Evolutionary conservation across 64 coral and sea anemone species (phyloP).

Genomic region (Platygyra sinensis): DNA sequence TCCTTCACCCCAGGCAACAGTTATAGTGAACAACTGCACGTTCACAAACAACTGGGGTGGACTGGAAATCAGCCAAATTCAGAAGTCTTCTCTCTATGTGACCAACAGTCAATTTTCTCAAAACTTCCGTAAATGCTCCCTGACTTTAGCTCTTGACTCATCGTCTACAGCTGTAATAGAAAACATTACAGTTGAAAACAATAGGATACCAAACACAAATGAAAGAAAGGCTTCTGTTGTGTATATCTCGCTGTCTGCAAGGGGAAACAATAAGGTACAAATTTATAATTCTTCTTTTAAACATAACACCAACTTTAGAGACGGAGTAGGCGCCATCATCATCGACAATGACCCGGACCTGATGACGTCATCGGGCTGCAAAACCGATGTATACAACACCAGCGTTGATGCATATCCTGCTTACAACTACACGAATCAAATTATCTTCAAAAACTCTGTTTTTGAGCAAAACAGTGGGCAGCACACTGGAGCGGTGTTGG

Average conservation of each 20-base stretch:
- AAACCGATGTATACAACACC: neutral
- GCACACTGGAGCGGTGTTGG: neutral
- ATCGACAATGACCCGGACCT: neutral
- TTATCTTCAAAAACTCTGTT: neutral
- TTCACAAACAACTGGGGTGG: neutral
- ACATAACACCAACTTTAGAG: neutral
- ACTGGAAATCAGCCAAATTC: neutral
- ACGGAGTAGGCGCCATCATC: conserved; percentile 9
- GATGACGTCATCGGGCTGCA: conserved; percentile 6
- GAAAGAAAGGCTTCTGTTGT: neutral
- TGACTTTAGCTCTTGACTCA: conserved; percentile 2
- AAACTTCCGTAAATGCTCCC: neutral
- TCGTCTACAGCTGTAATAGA: neutral
- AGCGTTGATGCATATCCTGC: neutral
- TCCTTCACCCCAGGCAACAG: neutral
- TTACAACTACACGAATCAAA: neutral
- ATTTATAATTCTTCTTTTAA: neutral
- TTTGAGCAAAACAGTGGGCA: neutral
- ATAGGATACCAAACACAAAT: neutral
- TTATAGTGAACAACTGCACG: neutral
- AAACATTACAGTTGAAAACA: conserved; percentile 12
- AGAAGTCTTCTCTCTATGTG: neutral
- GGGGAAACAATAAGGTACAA: neutral
- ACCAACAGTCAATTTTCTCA: neutral
- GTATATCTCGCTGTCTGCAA: neutral